A percentile compares a stretch with the other conserved stretches of the same genome.
phyloP scores from a whole-genome alignment of 2,113 vertebrate species.

The Vidua chalybeata region DNA sequence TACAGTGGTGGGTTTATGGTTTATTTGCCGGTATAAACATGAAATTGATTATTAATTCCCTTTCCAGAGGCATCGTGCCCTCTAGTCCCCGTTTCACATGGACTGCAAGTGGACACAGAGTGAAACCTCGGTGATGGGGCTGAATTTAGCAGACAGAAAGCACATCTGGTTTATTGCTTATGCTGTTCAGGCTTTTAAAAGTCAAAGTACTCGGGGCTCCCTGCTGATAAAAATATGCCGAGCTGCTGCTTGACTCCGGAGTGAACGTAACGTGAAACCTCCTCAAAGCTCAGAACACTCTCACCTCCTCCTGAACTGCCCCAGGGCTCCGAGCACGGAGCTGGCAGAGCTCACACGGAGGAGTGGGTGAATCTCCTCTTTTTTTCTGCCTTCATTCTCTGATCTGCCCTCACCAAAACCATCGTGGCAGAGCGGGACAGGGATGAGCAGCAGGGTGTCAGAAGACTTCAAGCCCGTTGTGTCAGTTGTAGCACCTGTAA shows the following conservation, averaged over 20 bases:
- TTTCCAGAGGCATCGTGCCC: background rate
- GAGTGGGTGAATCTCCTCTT: background rate
- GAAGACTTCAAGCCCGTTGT: background rate
- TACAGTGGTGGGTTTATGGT: background rate
- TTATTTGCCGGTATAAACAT: background rate
- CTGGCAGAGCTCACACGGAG: background rate
- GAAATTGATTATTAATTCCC: background rate
- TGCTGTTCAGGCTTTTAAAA: background rate
- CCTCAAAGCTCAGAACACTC: background rate
- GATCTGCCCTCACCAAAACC: background rate
- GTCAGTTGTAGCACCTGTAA: background rate
- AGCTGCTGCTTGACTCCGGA: background rate
- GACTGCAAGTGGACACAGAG: background rate
- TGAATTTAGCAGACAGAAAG: background rate
- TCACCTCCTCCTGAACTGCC: background rate
- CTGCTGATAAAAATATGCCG: conserved; percentile 42
- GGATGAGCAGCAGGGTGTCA: background rate
- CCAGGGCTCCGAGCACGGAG: background rate
- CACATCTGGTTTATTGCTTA: background rate
- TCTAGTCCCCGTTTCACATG: background rate
- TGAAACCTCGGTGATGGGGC: background rate
- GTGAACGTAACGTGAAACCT: conserved; percentile 13
- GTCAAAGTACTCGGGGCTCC: background rate
- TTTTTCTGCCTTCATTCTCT: background rate
- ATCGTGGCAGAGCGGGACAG: background rate